A percentile compares a stretch with the other conserved stretches of the same genome.
phyloP scores from a whole-genome alignment of 2,888 invertebrate species.

The Adelognathus sp. region DNA sequence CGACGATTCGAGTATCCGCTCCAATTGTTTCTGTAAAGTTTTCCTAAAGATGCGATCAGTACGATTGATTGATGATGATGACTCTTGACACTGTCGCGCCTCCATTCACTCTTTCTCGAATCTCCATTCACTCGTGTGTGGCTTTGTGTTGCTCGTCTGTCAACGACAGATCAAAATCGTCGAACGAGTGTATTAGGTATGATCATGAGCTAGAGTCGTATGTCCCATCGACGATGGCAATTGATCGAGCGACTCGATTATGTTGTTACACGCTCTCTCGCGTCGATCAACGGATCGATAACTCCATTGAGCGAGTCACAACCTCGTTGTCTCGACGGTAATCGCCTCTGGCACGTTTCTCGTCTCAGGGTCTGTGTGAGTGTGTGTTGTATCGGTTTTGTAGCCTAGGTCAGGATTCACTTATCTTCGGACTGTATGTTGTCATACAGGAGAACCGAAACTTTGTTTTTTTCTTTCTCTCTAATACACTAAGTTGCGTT shows the following conservation, averaged over 20 bases:
- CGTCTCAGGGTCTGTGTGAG: background rate
- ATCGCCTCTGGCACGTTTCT: background rate
- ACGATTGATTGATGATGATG: conserved; percentile 12
- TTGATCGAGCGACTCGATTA: conserved; percentile 38
- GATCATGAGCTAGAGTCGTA: conserved; percentile 13
- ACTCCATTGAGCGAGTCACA: conserved; percentile 16
- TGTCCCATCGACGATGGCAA: conserved; percentile 7
- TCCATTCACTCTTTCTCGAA: conserved; percentile 19
- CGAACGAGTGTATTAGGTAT: conserved; percentile 7
- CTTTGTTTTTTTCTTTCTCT: background rate
- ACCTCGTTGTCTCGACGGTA: conserved; percentile 5
- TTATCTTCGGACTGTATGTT: background rate
- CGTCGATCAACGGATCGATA: conserved; percentile 18
- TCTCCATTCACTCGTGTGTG: conserved; percentile 18
- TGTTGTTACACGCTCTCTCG: conserved; percentile 6
- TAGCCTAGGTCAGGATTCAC: background rate
- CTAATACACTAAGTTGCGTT: background rate
- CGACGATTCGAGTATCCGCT: background rate
- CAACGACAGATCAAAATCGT: conserved; percentile 16
- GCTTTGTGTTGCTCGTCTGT: background rate
- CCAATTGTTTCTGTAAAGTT: background rate
- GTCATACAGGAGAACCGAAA: background rate
- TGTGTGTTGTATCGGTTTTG: background rate
- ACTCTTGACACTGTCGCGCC: background rate
- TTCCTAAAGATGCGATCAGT: background rate